Evolutionary conservation across 2,113 vertebrate species (phyloP).

Genomic region (Willisornis vidua): DNA sequence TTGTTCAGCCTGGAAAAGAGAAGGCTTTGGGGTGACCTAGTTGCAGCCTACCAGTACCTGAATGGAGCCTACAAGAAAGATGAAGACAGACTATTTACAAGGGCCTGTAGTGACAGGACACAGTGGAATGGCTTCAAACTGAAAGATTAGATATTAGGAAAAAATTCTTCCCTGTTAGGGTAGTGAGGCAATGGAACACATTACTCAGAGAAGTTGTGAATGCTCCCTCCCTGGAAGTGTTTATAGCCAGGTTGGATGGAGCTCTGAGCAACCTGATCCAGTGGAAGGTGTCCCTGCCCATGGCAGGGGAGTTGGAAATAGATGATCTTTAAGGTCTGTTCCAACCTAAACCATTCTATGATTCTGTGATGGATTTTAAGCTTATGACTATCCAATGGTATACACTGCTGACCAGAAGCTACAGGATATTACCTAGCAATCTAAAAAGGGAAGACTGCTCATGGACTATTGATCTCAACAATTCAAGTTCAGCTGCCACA

Average conservation of each 20-base stretch:
- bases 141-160: neutral
- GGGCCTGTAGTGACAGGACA: neutral
- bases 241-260: neutral
- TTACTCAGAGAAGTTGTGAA: neutral
- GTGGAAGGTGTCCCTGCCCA: neutral
- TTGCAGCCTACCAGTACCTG: neutral
- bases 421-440: neutral
- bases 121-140: neutral
- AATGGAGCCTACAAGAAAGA: neutral
- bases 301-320: neutral
- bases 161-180: neutral
- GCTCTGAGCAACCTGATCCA: rapidly evolving
- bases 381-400: neutral
- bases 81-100: neutral
- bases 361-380: neutral
- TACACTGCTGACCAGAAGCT: neutral
- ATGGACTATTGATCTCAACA: neutral
- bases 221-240: neutral
- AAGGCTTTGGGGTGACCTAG: neutral
- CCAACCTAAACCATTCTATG: neutral
- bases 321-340: neutral
- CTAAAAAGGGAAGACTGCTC: neutral
- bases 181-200: neutral
- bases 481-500: neutral
- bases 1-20: neutral